These are phyloP conservation scores for Acrocephalus arundinaceus DNA, from an alignment of 2,113 vertebrate species.

Conservation along the genomic window DNA sequence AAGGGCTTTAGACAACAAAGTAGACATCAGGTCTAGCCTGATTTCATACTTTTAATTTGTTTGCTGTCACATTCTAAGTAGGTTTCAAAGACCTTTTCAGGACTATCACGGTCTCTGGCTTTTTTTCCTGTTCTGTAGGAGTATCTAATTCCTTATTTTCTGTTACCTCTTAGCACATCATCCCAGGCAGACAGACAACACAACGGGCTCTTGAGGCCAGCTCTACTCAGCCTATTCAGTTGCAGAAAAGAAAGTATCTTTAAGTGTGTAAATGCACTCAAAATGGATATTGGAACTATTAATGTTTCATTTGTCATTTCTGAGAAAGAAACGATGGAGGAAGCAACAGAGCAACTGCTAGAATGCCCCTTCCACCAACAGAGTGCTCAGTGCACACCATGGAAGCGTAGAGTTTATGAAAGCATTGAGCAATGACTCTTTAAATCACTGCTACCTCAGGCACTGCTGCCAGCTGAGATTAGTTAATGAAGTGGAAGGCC, in stretches of 20 bases:
- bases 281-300: background rate
- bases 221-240: background rate
- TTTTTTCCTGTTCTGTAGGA: background rate
- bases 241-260: background rate
- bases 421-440: background rate
- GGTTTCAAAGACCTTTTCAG: background rate
- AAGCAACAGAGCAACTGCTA: background rate
- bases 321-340: background rate
- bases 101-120: background rate
- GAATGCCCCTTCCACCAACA: background rate
- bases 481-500: background rate
- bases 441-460: background rate
- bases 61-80: background rate
- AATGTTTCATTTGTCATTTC: background rate
- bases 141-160: background rate
- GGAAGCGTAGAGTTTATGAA: background rate
- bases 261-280: background rate
- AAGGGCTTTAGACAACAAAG: background rate
- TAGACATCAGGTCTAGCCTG: constrained; percentile 1
- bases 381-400: accelerated
- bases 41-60: background rate
- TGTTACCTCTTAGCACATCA: background rate
- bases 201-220: accelerated
- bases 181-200: background rate
- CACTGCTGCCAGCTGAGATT: background rate